Percentiles rank a stretch among this genome's conserved stretches.
These are phyloP conservation scores for Stegodyphus mimosarum DNA, from an alignment of 1,140 invertebrate species.

Conservation along the genomic window DNA sequence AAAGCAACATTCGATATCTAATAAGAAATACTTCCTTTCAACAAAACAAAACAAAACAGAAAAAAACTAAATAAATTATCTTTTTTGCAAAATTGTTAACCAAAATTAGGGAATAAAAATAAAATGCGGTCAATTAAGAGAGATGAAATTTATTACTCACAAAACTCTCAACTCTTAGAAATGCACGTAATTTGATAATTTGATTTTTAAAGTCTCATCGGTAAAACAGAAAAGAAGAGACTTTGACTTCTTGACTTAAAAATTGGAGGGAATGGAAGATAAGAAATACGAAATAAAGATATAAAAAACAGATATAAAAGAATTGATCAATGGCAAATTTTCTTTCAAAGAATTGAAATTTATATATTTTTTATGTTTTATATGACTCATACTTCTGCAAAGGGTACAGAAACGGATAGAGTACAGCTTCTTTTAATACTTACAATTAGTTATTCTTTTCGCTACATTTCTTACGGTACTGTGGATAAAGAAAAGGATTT, in stretches of 20 bases:
- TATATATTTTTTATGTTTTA: slow-evolving; percentile 20
- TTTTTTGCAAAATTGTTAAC: too few relatives aligned
- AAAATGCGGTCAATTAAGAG: not conserved
- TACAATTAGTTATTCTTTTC: slow-evolving; percentile 28
- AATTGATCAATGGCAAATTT: slow-evolving; percentile 52
- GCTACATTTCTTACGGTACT: slow-evolving; percentile 25
- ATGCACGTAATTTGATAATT: slow-evolving; percentile 16
- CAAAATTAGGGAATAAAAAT: too few relatives aligned
- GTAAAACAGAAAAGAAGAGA: slow-evolving; percentile 15
- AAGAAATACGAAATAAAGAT: slow-evolving; percentile 8
- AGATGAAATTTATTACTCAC: not conserved
- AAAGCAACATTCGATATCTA: too few relatives aligned
- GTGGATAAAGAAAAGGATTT: too few relatives aligned
- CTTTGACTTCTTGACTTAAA: slow-evolving; percentile 11
- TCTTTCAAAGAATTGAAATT: slow-evolving; percentile 43
- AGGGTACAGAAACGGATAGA: slow-evolving; percentile 25
- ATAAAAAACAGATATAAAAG: slow-evolving; percentile 21
- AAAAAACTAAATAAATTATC: too few relatives aligned
- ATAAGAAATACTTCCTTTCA: too few relatives aligned
- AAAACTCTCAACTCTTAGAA: slow-evolving; percentile 1
- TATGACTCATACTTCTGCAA: too few relatives aligned
- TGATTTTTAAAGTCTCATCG: slow-evolving; percentile 34
- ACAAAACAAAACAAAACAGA: too few relatives aligned
- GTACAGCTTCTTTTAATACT: slow-evolving; percentile 34
- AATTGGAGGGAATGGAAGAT: slow-evolving; percentile 4